Evolutionary conservation across 2,797 vertebrate genomes (phyloP), one percentile per base, ranked within the genome.

Genomic region (Morelia viridis): DNA sequence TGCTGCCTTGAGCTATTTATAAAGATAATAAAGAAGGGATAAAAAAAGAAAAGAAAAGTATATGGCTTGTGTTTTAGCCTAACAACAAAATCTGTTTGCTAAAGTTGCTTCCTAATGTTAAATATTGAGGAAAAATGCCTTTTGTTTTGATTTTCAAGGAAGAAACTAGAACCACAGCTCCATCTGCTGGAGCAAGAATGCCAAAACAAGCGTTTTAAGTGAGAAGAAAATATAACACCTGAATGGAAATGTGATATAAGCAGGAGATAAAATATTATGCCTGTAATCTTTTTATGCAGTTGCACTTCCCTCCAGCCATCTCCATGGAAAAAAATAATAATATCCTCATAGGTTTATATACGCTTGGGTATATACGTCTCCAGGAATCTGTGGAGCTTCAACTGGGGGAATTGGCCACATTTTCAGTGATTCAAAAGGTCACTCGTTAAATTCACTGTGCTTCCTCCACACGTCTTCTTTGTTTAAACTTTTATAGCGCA

Each of bases 131-230:
- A 87, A 87, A 35, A 87, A 6, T 2, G 0, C 19, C 0, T 53
- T 8, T 56, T 87, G 35, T 76, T 87, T 64, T 56, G 91, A 71
- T 85, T 90, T 61, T 57, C 8, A 57, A 13, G 15, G 6, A 15
- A 62, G 92, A 60, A 88, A 92, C 57, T 89, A 26, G 94, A 46
- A 71, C 56, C 3, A 15, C 1, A 56, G 92, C 96, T 93, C 96
- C 96, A 96, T 91, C 96, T 97, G 10, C 93, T 95, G 96, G 96
- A 4, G 0, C 46, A 53, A 1, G 24, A 46, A 91, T 64, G 11
- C 2, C 12, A 0, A 46, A 19, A 4, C 4, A 0, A 57, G 60
- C 13, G 10, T 46, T 41, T 57, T 28, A 2, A 13, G 17, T 35
- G 0, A 0, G 22, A 5, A 26, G n/a, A 13, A 6, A 0, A 0